phyloP scores from a whole-genome alignment of 1,140 invertebrate species.

The Mizuhopecten yessoensis region DNA sequence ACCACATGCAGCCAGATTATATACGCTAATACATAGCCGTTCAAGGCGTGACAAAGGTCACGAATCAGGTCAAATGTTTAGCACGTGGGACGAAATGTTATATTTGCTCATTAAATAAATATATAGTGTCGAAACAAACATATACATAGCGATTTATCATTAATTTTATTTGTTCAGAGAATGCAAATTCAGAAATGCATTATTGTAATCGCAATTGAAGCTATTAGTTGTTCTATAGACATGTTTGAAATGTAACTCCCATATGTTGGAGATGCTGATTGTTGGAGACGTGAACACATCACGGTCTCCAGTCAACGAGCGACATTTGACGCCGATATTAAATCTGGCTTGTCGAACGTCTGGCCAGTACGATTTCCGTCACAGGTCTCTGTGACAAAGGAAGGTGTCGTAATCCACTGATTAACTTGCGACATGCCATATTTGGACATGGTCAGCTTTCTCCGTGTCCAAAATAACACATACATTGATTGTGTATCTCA shows the following conservation, averaged over 20 bases:
- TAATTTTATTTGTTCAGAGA: not conserved
- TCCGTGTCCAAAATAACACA: too few species aligned
- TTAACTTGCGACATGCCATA: not conserved
- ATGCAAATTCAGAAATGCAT: slow-evolving; percentile 11
- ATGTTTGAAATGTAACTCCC: slow-evolving; percentile 1
- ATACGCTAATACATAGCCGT: not conserved
- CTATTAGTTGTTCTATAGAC: not conserved
- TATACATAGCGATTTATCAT: slow-evolving; percentile 26
- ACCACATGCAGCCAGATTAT: not conserved
- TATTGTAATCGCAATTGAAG: not conserved
- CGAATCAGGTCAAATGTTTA: not conserved
- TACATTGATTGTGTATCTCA: too few species aligned
- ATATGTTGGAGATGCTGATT: not conserved
- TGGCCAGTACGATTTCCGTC: not conserved
- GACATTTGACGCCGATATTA: not conserved
- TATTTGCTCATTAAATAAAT: not conserved
- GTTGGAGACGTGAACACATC: not conserved
- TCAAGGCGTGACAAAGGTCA: not conserved
- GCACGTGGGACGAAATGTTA: not conserved
- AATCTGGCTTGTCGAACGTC: not conserved
- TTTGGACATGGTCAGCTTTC: not conserved
- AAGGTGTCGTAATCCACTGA: not conserved
- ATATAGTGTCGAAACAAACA: not conserved
- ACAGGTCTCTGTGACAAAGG: not conserved
- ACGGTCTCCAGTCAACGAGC: not conserved